Evolutionary conservation across 1,140 invertebrate species (phyloP), one percentile per base, ranked within the genome.

Genomic region (Trypoxylus dichotomus): DNA sequence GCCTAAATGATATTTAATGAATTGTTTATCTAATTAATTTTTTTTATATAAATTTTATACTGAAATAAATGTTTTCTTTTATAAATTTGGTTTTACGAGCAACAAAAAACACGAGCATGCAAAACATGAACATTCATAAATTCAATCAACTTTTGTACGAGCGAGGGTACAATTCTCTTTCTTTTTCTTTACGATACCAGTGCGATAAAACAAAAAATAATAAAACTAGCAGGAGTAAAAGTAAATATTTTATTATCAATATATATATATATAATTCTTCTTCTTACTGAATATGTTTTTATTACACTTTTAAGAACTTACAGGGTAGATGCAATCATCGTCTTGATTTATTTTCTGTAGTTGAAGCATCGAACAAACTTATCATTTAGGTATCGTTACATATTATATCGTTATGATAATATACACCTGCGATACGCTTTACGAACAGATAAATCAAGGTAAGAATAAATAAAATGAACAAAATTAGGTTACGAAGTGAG

Each of bases 221-320:
- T 54, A n/a, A 54, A n/a, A 54, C 47, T n/a, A n/a, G 5, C 15
- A 6, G 15, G 19, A n/a, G 13, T 54, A 54, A 54, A 54, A 54
- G 47, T 54, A 54, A 54, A 54, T 54, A n/a, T 54, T 54, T 54
- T 54, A 54, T 54, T 54, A 54, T 54, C 47, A 54, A 54, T 54
- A 54, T 54, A 54, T 54, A 54, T 19, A 54, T 54, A 54, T 54
- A 54, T 54, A 54, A 54, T 54, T 47, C 10, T 54, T 54, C 15
- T 54, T 54, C 15, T 54, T 37, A 37, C 47, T 54, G 1, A 54
- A 54, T 54, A 54, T 3, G 19, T n/a, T 54, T n/a, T 54, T 54
- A n/a, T 54, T 54, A 54, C 47, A 54, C 19, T 54, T n/a, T 54
- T 54, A 54, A 54, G 15, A 54, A n/a, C 47, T 54, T 19, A 54